Base-by-base conservation (phyloP, 2,888 invertebrate genomes). In the Esperia sulphurella region DNA sequence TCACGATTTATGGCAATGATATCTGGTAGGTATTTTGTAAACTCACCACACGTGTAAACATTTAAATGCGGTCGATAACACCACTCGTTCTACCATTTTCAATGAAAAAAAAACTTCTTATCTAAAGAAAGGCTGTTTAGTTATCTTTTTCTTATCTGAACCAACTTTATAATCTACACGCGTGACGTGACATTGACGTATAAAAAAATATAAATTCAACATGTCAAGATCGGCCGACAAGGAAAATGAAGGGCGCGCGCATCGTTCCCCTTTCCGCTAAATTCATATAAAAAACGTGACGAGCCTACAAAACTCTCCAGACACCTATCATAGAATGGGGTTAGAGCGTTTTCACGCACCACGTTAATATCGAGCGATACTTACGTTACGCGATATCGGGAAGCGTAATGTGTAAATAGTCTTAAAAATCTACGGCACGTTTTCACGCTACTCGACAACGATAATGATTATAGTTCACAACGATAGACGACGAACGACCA, bases 231-330 rank as follows among this genome's bases (percentile, higher is more conserved):
- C 59, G 57, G 51, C 65, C 54, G 71, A 68, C 70, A 69, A 72
- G 68, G 65, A 65, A 73, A 75, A 73, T 65, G 59, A 65, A 58
- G 55, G 64, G 58, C 58, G 55, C 53, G 60, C 59, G 65, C 63
- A n/a, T n/a, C 65, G 58, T 58, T 66, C 68, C 68, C 61, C 61
- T 68, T 69, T 62, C 59, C 65, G 62, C 73, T 72, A 71, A 78
- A 79, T 79, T 76, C 75, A 79, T 76, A 76, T 65, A 75, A 76
- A 74, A 73, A 72, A 76, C 79, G 79, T 79, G 79, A 75, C 71
- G 49, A 29, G 74, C 58, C 43, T 77, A 43, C 43, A 43, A 49
- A 21, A 56, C 48, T 49, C 39, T 33, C 13, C 7, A 13, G 39
- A 39, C 39, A 35, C 35, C 35, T 39, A 14, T 14, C 39, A 13